Evolutionary conservation across 2,113 vertebrate species (phyloP), one percentile per base, ranked within the genome.

Genomic region (Motacilla tschutschensis): DNA sequence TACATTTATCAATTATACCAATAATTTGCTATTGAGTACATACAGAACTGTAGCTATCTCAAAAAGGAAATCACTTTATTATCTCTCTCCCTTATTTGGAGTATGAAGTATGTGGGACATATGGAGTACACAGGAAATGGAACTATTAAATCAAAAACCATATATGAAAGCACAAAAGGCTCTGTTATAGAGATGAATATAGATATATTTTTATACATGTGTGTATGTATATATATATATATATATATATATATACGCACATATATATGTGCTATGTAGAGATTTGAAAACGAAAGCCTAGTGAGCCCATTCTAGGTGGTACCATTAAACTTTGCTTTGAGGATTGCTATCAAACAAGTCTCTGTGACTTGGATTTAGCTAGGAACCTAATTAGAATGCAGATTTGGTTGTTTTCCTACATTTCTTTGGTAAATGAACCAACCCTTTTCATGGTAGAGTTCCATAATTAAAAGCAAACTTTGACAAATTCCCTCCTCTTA

Each of bases 401-500:
- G 13, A 57, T 64, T 67, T 51, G 53, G 3, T 55, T 81, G 4
- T 46, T 67, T 41, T 80, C 41, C 41, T 48, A 35, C 9, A 22
- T 51, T 65, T 59, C 43, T 51, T 21, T 79, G 50, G 35, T 70
- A 91, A 87, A 41, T n/a, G 15, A 91, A 57, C 19, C 16, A 89
- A 63, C 4, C 3, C 6, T 81, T 89, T 79, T 63, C 40, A 79
- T 63, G 38, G 16, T 28, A 57, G 33, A 41, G 19, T 14, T 76
- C 54, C 48, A 29, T 48, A 84, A 91, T 79, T 86, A 76, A 87
- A 90, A 86, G 19, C 41, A 79, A 92, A 79, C 36, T 81, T 67
- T 9, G 22, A 66, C 60, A 77, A 79, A 90, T 76, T 77, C 44
- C 35, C 47, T 87, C 35, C 36, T 79, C 33, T 40, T 40, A 3